These are phyloP conservation scores for Chionomys nivalis DNA, from an alignment of 2,113 vertebrate genomes.

Conservation along the genomic window DNA sequence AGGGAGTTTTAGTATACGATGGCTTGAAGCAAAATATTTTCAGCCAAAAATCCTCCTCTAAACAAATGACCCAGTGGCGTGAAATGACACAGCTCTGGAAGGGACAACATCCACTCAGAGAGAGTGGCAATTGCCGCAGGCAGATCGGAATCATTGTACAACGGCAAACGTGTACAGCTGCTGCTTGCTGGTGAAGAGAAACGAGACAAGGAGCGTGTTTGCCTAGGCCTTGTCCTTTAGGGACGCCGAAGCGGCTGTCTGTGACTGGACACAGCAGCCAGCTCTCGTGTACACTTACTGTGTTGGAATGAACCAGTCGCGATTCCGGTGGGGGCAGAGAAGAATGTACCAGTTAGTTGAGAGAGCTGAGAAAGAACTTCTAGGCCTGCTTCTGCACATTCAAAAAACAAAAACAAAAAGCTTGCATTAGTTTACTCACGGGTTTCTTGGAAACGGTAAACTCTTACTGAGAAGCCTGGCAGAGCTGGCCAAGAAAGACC, in stretches of 20 bases:
- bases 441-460: background rate
- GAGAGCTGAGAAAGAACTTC: slow-evolving; percentile 87
- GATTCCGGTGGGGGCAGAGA: slow-evolving; percentile 87
- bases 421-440: slow-evolving; percentile 48
- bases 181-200: background rate
- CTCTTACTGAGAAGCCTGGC: background rate
- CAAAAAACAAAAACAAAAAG: background rate
- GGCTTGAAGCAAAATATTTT: slow-evolving; percentile 37
- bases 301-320: slow-evolving; percentile 90
- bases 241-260: background rate
- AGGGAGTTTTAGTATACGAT: background rate
- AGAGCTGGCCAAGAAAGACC: background rate
- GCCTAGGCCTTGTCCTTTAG: background rate
- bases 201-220: background rate
- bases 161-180: background rate
- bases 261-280: accelerated
- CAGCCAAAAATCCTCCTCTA: background rate
- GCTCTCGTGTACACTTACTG: slow-evolving; percentile 83
- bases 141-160: background rate
- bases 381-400: slow-evolving; percentile 86
- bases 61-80: background rate
- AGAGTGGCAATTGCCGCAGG: background rate
- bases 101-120: too few species aligned
- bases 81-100: background rate
- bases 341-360: slow-evolving; percentile 86